phyloP scores from a whole-genome alignment of 2,797 vertebrate species.

The Podargus strigoides region DNA sequence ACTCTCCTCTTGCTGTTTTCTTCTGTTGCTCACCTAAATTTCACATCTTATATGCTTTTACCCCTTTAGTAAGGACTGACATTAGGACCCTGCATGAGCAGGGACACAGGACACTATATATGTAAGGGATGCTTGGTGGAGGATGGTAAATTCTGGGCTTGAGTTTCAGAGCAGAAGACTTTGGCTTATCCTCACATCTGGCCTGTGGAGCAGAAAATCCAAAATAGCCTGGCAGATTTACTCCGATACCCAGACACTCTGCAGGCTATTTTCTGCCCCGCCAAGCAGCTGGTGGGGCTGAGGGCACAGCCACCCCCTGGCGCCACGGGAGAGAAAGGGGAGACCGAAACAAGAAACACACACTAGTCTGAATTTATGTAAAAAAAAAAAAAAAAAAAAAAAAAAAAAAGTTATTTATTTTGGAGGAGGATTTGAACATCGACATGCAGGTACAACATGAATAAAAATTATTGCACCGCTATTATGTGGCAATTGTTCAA shows the following conservation, averaged over 20 bases:
- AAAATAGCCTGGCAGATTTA: not conserved
- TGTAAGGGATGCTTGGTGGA: fast-evolving
- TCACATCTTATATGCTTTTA: fast-evolving
- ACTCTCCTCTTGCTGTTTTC: not conserved
- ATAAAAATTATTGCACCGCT: constrained; percentile 89
- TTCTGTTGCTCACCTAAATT: not conserved
- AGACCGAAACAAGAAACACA: not conserved
- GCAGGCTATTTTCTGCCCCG: not conserved
- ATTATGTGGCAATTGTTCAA: constrained; percentile 72
- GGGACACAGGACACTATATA: not conserved
- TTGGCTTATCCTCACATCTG: not conserved
- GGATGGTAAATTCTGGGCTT: not conserved
- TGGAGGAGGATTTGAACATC: constrained; percentile 82
- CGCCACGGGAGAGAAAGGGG: fast-evolving
- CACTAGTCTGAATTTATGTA: constrained; percentile 9
- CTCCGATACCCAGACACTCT: not conserved
- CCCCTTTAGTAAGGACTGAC: not conserved
- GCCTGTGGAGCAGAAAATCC: not conserved
- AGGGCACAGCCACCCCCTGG: not conserved
- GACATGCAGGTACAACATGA: constrained; percentile 88
- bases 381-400: constrained; percentile 55
- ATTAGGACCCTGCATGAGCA: not conserved
- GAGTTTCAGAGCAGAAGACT: not conserved
- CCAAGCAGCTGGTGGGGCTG: not conserved
- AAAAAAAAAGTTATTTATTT: constrained; percentile 76